These are phyloP conservation scores for Phyllotis vaccarum DNA, from an alignment of 2,797 vertebrate species.

Conservation along the genomic window DNA sequence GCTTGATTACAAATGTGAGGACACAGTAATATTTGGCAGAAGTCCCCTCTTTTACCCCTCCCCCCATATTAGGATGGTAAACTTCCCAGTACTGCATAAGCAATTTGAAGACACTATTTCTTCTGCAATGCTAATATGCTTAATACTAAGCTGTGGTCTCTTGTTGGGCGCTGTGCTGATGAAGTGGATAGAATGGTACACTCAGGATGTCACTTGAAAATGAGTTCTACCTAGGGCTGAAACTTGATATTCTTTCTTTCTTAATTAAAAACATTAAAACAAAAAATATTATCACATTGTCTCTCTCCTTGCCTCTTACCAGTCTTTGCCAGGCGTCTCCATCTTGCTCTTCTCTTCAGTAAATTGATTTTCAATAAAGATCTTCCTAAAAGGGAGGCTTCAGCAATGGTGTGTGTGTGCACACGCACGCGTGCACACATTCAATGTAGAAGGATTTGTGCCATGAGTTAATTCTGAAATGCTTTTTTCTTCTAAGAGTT, in stretches of 20 bases:
- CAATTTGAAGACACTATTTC: not conserved
- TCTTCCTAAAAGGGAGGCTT: not conserved
- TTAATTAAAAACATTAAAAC: not conserved
- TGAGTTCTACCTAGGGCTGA: not conserved
- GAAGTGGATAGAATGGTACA: not conserved
- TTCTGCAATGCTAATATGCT: not conserved
- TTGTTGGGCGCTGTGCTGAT: not conserved
- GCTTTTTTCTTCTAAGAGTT: constrained; percentile 12
- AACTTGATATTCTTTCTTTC: not conserved
- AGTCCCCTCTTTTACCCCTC: not conserved
- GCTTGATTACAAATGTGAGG: constrained; percentile 53
- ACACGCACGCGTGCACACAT: not conserved
- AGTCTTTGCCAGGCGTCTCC: not conserved
- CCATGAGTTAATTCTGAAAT: constrained; percentile 52
- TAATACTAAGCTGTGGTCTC: not conserved
- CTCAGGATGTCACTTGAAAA: not conserved
- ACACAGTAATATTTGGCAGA: constrained; percentile 3
- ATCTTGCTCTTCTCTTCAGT: constrained; percentile 5
- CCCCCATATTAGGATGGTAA: not conserved
- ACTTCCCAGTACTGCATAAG: not conserved
- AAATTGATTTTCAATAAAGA: not conserved
- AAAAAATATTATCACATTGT: not conserved
- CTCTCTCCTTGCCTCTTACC: not conserved
- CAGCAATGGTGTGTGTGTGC: not conserved
- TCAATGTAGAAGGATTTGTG: not conserved